Evolutionary conservation across 2,888 invertebrate species (phyloP), one percentile per base, ranked within the genome.

Genomic region (Escarpia spicata): DNA sequence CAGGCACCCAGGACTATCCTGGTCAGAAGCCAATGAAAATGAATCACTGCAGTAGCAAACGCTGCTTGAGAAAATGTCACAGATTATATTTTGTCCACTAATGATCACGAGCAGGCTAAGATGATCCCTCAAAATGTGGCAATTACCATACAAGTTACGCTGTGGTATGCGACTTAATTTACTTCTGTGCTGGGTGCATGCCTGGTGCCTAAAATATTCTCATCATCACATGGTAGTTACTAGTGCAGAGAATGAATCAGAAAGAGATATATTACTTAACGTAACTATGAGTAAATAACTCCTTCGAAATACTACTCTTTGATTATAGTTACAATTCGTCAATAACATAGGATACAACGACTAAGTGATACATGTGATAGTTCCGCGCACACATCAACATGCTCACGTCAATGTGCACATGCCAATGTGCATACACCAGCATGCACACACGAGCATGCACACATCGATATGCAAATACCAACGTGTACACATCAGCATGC

Each of bases 91-190:
- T 75, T 19, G 75, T 75, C 75, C 75, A 75, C 75, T 19, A 19
- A 26, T 75, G n/a, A 75, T 75, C 75, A 19, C 19, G 19, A n/a
- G 19, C 26, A 75, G 10, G 12, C 75, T 6, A 26, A 19, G 75
- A 75, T 6, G 75, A 75, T n/a, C 26, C 75, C 26, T 75, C 75
- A 75, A 75, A 75, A 75, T 75, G 75, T 6, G 6, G n/a, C 4
- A 75, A 75, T 75, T 75, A 75, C 75, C 75, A 75, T 75, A 75
- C n/a, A 75, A 26, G 75, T 75, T 75, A 75, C 75, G 26, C 75
- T 19, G 75, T 26, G n/a, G 19, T 75, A 26, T 6, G 19, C 2
- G 75, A 75, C 75, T 75, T 26, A 26, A 75, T 75, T 75, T 75
- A 75, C 75, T 75, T 75, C 75, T 75, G 75, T n/a, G n/a, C 75